Conservation (phyloP, 2,888 invertebrate genomes). For the Diloba caeruleocephala region DNA sequence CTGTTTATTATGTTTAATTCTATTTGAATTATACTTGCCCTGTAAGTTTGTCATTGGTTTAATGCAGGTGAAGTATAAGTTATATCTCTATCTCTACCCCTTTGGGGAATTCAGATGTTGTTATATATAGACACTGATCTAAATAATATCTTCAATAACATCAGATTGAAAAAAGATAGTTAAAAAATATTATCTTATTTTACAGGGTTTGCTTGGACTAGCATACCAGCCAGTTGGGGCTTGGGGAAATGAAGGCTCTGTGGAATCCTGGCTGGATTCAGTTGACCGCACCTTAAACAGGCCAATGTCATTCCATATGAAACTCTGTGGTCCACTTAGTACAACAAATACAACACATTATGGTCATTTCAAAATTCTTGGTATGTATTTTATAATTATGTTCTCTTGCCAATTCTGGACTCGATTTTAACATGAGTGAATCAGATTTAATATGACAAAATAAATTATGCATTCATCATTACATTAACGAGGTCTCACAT, state of each 20-base stretch:
- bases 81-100: no score
- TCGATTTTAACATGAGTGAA: no score
- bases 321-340: constrained; percentile 87
- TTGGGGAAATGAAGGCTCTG: constrained; percentile 73
- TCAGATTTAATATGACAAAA: no score
- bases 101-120: no score
- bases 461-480: no score
- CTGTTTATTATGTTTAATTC: no score
- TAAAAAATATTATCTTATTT: constrained; percentile 29
- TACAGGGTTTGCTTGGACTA: constrained; percentile 90
- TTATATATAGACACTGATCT: no score
- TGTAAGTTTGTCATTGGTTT: no score
- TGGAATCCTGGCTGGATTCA: constrained; percentile 82
- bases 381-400: constrained; percentile 60
- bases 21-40: no score
- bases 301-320: constrained; percentile 86
- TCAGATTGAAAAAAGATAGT: not conserved
- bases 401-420: not conserved
- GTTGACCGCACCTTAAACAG: constrained; percentile 69
- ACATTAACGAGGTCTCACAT: no score
- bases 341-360: constrained; percentile 78
- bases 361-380: constrained; percentile 84
- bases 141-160: no score
- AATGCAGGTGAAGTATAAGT: no score
- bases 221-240: constrained; percentile 86